These are phyloP conservation scores for Tiphia femorata DNA, from an alignment of 2,888 invertebrate genomes.

Conservation along the genomic window DNA sequence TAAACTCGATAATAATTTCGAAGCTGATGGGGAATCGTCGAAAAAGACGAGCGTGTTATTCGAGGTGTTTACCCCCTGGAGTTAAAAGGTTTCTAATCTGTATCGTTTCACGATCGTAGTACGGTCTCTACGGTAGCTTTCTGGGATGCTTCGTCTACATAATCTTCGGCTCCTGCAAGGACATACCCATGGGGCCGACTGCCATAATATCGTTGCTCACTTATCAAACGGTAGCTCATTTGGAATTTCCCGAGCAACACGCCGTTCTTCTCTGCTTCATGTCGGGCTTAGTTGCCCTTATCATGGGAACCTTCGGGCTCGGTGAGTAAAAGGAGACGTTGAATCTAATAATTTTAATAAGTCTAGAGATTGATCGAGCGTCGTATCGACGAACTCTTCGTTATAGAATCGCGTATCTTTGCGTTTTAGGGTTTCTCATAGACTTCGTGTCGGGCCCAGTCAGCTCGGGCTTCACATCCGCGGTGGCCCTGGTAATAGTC, in stretches of 20 bases:
- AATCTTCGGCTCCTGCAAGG: conserved; percentile 91
- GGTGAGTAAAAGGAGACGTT: conserved; percentile 68
- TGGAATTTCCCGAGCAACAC: conserved; percentile 73
- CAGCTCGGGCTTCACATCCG: conserved; percentile 90
- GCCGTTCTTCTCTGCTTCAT: conserved; percentile 83
- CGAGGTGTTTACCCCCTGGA: no score
- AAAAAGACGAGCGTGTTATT: no score
- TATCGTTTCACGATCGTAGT: no score
- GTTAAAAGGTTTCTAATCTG: no score
- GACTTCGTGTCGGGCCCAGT: conserved; percentile 93
- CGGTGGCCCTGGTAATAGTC: conserved; percentile 89
- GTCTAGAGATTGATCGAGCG: no score
- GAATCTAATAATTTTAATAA: background rate
- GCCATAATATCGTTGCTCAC: conserved; percentile 92
- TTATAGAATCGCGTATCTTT: conserved; percentile 5
- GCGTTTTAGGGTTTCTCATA: conserved; percentile 80
- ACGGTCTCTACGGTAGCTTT: conserved; percentile 95
- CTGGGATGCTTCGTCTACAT: conserved; percentile 92
- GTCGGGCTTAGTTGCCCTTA: conserved; percentile 79
- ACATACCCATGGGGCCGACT: conserved; percentile 93
- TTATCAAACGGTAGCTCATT: conserved; percentile 79
- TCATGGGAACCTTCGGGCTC: conserved; percentile 87
- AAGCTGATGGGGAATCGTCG: no score
- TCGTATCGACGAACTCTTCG: no score
- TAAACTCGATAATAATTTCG: no score